phyloP scores from a whole-genome alignment of 2,113 vertebrate species.

The Saimiri boliviensis region DNA sequence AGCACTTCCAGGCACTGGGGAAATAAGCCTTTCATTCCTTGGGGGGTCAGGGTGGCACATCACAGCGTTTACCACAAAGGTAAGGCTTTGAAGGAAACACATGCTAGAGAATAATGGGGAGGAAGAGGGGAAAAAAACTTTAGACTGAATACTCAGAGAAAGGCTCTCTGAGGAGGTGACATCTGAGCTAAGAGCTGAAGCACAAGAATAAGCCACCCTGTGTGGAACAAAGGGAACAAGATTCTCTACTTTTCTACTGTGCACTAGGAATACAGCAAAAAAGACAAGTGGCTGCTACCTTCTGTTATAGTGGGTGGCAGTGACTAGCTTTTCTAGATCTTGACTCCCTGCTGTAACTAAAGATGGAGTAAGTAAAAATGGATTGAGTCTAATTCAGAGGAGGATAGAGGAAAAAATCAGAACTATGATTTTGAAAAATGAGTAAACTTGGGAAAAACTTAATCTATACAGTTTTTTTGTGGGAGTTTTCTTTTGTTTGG shows the following conservation, averaged over 20 bases:
- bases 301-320: background rate
- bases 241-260: background rate
- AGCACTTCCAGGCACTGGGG: background rate
- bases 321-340: background rate
- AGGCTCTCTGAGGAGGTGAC: background rate
- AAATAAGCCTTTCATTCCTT: background rate
- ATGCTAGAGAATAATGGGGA: background rate
- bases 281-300: background rate
- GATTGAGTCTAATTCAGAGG: background rate
- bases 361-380: background rate
- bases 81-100: background rate
- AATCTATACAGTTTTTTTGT: background rate
- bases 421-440: slow-evolving; percentile 1
- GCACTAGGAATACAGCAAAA: background rate
- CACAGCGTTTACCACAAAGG: background rate
- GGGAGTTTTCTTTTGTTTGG: background rate
- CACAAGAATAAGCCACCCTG: background rate
- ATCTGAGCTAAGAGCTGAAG: background rate
- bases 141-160: background rate
- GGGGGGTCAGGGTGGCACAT: background rate
- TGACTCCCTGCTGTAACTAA: background rate
- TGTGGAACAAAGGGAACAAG: background rate
- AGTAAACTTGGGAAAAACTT: background rate
- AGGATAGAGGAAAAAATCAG: background rate
- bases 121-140: background rate